Evolutionary conservation across 2,888 invertebrate genomes (phyloP).

Genomic region (Euclidia mi): DNA sequence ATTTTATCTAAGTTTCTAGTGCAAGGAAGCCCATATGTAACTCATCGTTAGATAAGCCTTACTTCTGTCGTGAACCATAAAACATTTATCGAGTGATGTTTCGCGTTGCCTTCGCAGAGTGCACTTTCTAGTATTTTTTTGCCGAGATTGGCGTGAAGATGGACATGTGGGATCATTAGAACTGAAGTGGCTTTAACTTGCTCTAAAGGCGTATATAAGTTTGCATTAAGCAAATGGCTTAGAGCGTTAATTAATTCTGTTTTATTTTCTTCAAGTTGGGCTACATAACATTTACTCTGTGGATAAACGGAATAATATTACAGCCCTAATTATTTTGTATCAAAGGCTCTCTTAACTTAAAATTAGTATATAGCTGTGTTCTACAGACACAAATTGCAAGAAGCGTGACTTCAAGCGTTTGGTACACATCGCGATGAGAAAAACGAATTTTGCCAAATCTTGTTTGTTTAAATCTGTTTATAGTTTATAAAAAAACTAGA

Average conservation of each 20-base stretch:
- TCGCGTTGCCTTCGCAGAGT: slow-evolving; percentile 39
- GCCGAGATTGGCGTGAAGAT: slow-evolving; percentile 15
- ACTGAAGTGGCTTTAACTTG: slow-evolving; percentile 1
- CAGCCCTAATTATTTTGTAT: too few species aligned
- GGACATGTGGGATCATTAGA: slow-evolving; percentile 18
- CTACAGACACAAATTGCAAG: too few species aligned
- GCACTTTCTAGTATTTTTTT: slow-evolving; percentile 42
- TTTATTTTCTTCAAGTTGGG: not conserved
- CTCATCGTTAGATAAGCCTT: slow-evolving; percentile 56
- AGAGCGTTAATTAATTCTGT: too few species aligned
- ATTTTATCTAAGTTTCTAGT: slow-evolving; percentile 38
- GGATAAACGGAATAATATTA: too few species aligned
- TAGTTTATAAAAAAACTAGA: too few species aligned
- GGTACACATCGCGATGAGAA: too few species aligned
- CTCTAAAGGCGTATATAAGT: not conserved
- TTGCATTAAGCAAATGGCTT: not conserved
- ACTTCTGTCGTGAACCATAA: slow-evolving; percentile 55
- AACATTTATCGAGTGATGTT: slow-evolving; percentile 57
- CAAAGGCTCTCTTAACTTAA: too few species aligned
- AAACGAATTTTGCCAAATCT: too few species aligned
- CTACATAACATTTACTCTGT: too few species aligned
- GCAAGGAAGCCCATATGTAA: slow-evolving; percentile 35
- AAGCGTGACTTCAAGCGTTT: too few species aligned
- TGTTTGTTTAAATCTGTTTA: too few species aligned
- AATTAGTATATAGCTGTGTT: too few species aligned